phyloP scores from a whole-genome alignment of 2,797 vertebrate genomes.

The Gymnopithys bicolor region DNA sequence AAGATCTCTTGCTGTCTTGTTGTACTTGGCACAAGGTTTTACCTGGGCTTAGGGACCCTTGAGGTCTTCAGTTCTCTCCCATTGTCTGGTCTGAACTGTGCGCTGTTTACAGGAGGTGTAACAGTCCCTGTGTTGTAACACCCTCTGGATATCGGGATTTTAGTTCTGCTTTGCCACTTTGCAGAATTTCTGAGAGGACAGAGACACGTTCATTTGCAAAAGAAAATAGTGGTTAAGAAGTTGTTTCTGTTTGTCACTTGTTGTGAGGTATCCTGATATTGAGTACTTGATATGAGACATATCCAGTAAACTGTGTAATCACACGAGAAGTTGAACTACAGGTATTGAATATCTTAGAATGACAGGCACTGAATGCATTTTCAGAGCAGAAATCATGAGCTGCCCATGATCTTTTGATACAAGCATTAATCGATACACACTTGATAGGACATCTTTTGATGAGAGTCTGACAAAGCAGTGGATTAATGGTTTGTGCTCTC shows the following conservation, averaged over 20 bases:
- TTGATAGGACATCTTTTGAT: neutral
- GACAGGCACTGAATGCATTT: neutral
- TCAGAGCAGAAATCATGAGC: neutral
- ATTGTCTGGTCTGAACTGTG: neutral
- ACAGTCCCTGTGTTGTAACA: neutral
- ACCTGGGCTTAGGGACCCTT: neutral
- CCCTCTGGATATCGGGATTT: neutral
- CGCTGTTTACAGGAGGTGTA: neutral
- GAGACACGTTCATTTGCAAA: rapidly evolving
- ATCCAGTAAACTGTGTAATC: neutral
- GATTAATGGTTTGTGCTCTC: neutral
- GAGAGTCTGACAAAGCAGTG: neutral
- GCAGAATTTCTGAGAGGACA: neutral
- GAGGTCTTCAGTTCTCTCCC: neutral
- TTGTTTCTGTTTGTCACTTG: neutral
- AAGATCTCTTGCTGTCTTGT: neutral
- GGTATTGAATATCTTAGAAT: neutral
- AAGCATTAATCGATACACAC: neutral
- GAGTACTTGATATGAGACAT: neutral
- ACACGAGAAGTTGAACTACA: neutral
- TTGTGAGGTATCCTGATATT: neutral
- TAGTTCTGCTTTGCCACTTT: neutral
- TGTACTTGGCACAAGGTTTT: neutral
- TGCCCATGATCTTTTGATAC: neutral
- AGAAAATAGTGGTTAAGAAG: neutral